A percentile compares a stretch with the other conserved stretches of the same genome.
phyloP scores from a whole-genome alignment of 2,797 vertebrate genomes.

The Microtus californicus region DNA sequence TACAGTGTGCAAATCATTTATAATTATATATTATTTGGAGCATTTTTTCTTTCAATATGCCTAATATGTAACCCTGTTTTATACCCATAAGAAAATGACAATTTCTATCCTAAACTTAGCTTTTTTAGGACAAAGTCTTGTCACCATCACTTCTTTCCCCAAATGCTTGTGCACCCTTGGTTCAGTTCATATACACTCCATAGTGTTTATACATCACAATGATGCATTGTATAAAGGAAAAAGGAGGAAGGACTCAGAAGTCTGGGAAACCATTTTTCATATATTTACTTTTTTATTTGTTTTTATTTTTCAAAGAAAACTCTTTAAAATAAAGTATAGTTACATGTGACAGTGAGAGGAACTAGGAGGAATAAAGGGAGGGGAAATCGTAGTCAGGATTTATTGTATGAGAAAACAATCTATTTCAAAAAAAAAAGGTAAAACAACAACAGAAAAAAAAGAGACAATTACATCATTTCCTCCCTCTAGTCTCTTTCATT shows the following conservation, averaged over 20 bases:
- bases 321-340: background rate
- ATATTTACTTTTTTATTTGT: background rate
- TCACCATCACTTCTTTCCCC: background rate
- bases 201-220: background rate
- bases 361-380: background rate
- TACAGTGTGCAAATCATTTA: background rate
- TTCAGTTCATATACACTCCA: fast-evolving
- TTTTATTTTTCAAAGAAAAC: background rate
- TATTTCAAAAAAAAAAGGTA: background rate
- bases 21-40: background rate
- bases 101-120: background rate
- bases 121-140: background rate
- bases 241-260: background rate
- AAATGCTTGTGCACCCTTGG: background rate
- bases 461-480: background rate
- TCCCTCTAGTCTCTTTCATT: background rate
- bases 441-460: background rate
- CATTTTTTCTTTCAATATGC: background rate
- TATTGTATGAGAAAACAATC: background rate
- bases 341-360: background rate
- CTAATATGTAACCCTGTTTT: background rate
- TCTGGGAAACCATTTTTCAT: background rate
- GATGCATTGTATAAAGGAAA: background rate
- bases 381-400: background rate
- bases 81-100: background rate